A percentile compares a stretch with the other conserved stretches of the same genome.
Evolutionary conservation across 2,113 vertebrate species (phyloP).

Genomic region (Poeciliopsis occidentalis): DNA sequence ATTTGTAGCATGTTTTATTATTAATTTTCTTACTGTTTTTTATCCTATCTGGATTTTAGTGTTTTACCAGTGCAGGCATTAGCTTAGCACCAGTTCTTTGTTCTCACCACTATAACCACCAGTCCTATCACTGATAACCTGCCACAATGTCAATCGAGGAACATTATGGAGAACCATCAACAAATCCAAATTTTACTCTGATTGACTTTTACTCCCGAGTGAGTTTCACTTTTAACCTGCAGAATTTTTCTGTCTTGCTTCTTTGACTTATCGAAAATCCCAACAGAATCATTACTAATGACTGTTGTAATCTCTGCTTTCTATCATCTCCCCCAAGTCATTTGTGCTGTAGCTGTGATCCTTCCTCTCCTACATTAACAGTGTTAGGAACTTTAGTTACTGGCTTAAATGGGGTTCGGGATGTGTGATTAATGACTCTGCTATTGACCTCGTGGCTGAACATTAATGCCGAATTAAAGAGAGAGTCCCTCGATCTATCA

Average conservation of each 20-base stretch:
- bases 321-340: slow-evolving; percentile 22
- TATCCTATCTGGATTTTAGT: not conserved
- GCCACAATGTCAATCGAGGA: no score
- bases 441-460: slow-evolving; percentile 59
- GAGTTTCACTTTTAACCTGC: no score
- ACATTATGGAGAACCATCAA: no score
- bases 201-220: no score
- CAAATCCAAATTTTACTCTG: no score
- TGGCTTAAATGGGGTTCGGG: slow-evolving; percentile 13
- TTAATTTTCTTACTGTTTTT: not conserved
- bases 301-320: slow-evolving; percentile 11
- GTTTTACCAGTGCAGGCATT: no score
- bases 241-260: not conserved
- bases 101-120: no score
- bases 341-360: slow-evolving; percentile 13
- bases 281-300: slow-evolving; percentile 15
- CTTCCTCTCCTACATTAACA: slow-evolving; percentile 9
- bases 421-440: slow-evolving; percentile 57
- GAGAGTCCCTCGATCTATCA: slow-evolving; percentile 60
- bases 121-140: no score
- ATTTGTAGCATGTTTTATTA: not conserved
- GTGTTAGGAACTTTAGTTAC: slow-evolving; percentile 13
- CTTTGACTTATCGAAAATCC: slow-evolving; percentile 4
- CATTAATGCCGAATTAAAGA: slow-evolving; percentile 60
- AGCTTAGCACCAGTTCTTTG: no score